These are phyloP conservation scores for Xylota sylvarum DNA, from an alignment of 2,888 invertebrate genomes.

Conservation along the genomic window DNA sequence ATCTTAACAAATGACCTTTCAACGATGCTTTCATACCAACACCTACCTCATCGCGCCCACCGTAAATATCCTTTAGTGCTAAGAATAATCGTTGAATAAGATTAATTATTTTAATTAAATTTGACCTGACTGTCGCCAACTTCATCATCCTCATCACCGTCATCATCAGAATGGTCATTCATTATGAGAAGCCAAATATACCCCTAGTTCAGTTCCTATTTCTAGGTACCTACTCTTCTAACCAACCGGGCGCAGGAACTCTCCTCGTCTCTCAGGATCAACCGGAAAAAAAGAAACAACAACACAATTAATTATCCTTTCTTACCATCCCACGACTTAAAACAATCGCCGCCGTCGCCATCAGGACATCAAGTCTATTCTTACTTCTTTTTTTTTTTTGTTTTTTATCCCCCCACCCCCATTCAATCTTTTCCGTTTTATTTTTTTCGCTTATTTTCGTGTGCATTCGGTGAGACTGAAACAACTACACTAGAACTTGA, in stretches of 20 bases:
- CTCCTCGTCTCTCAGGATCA: not conserved
- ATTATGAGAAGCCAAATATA: conserved; percentile 47
- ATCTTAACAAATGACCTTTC: conserved; percentile 7
- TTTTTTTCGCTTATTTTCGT: conserved; percentile 31
- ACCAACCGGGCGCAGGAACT: not conserved
- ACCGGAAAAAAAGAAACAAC: conserved; percentile 41
- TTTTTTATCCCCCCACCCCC: not conserved
- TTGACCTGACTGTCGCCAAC: conserved; percentile 64
- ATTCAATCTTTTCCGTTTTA: conserved; percentile 1
- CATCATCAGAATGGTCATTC: conserved; percentile 52
- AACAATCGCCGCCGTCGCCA: conserved; percentile 41
- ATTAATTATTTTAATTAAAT: conserved; percentile 77
- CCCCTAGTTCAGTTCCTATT: conserved; percentile 37
- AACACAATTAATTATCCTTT: conserved; percentile 75
- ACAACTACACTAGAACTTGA: conserved; percentile 39
- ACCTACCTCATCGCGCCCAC: not conserved
- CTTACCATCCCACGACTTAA: conserved; percentile 57
- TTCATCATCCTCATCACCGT: conserved; percentile 36
- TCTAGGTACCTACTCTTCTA: not conserved
- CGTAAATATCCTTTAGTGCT: conserved; percentile 31
- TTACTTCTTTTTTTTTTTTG: not conserved
- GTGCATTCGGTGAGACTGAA: conserved; percentile 17
- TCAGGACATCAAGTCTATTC: conserved; percentile 52
- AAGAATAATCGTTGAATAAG: conserved; percentile 62
- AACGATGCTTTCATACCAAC: not conserved